Conservation (phyloP, 2,888 invertebrate species). For the Idaea dimidiata region DNA sequence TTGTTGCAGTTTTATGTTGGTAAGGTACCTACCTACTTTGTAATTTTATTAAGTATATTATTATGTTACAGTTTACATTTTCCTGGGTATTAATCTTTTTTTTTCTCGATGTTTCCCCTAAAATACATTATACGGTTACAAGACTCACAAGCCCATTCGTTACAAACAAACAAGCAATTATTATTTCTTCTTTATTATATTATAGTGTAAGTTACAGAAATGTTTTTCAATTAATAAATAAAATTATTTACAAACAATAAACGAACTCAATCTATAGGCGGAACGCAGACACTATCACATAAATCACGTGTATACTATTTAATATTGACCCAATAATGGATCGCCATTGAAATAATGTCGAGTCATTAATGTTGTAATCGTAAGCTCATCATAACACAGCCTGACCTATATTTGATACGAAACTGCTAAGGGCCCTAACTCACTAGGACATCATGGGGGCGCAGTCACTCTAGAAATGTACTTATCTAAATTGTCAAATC, state of each 20-base stretch:
- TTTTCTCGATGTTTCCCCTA: too few species aligned
- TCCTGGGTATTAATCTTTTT: too few species aligned
- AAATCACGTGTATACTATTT: conserved; percentile 16
- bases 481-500: too few species aligned
- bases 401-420: conserved; percentile 47
- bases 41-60: conserved; percentile 4
- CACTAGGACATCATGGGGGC: too few species aligned
- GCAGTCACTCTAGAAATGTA: too few species aligned
- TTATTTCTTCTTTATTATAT: too few species aligned
- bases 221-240: conserved; percentile 20
- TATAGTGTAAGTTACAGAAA: too few species aligned
- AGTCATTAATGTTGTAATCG: conserved; percentile 53
- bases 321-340: conserved; percentile 40
- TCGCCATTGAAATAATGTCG: conserved; percentile 45
- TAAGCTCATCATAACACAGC: conserved; percentile 36
- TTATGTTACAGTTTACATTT: too few species aligned
- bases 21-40: neutral
- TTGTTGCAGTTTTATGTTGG: neutral
- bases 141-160: too few species aligned
- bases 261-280: neutral
- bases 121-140: too few species aligned
- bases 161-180: too few species aligned
- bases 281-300: neutral
- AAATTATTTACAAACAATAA: conserved; percentile 16
- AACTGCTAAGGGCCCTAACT: conserved; percentile 17